phyloP scores from a whole-genome alignment of 2,113 vertebrate species.

The Lasiurus borealis region DNA sequence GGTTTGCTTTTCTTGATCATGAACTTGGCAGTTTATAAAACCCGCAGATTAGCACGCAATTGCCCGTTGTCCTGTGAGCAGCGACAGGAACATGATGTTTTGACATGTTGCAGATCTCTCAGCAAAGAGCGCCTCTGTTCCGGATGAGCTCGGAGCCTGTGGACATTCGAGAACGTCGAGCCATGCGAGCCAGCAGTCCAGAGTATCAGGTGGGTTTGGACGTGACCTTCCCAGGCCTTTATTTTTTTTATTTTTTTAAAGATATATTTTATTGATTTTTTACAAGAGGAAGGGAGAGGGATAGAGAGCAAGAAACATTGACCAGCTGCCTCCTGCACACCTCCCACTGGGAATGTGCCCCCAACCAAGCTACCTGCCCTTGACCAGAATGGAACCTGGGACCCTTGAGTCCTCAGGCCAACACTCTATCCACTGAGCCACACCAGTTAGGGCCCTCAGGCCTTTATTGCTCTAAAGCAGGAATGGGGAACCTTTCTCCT shows the following conservation, averaged over 20 bases:
- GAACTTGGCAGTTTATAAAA: conserved; percentile 20
- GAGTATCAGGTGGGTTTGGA: conserved; percentile 92
- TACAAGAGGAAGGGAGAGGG: no score
- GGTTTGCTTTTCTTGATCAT: conserved; percentile 21
- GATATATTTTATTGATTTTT: no score
- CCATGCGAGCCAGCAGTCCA: conserved; percentile 95
- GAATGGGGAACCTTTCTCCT: no score
- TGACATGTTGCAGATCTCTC: conserved; percentile 86
- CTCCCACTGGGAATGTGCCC: no score
- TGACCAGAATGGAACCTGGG: no score
- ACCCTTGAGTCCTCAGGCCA: no score
- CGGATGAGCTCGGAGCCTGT: conserved; percentile 91
- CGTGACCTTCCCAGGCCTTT: not conserved
- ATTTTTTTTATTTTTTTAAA: no score
- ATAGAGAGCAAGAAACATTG: no score
- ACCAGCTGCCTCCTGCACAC: no score
- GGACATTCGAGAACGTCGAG: conserved; percentile 96
- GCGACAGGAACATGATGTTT: not conserved
- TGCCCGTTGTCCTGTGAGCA: not conserved
- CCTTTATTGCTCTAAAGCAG: not conserved
- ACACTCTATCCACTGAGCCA: no score
- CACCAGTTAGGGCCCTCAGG: no score
- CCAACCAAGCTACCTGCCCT: no score
- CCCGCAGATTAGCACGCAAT: not conserved
- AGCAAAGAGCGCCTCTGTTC: conserved; percentile 91